Conservation (phyloP, 1,140 invertebrate genomes). For the Drosophila burlai region DNA sequence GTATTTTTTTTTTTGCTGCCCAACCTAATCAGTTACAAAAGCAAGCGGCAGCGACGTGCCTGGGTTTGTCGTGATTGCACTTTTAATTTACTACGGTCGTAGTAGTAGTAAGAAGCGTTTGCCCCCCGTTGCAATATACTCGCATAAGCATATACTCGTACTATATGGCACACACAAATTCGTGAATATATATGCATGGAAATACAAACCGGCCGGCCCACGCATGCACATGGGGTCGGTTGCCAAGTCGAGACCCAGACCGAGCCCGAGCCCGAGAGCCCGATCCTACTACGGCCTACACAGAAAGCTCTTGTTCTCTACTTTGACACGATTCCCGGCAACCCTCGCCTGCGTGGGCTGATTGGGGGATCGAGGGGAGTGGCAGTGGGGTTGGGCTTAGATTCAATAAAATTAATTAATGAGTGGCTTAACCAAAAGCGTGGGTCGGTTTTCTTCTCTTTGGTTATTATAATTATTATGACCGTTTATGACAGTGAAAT, state of each 20-base stretch:
- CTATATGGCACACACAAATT: conserved; percentile 19
- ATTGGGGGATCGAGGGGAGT: conserved; percentile 9
- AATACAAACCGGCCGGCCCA: conserved; percentile 70
- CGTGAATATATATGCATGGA: conserved; percentile 14
- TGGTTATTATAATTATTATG: conserved; percentile 27
- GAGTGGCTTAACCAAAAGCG: conserved; percentile 24
- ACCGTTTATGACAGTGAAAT: background rate
- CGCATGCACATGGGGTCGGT: conserved; percentile 60
- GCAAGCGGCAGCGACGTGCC: conserved; percentile 58
- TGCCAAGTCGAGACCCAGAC: conserved; percentile 13
- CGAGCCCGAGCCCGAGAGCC: conserved; percentile 10
- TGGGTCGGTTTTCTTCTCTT: conserved; percentile 27
- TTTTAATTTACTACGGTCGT: conserved; percentile 70
- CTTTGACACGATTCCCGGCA: conserved; percentile 55
- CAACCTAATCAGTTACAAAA: conserved; percentile 75
- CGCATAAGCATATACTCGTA: conserved; percentile 17
- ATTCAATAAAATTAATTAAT: conserved; percentile 78
- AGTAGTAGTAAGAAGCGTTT: conserved; percentile 41
- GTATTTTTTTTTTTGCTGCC: conserved; percentile 37
- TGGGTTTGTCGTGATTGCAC: conserved; percentile 74
- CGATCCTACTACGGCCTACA: conserved; percentile 47
- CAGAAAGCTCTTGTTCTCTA: conserved; percentile 45
- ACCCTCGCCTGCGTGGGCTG: conserved; percentile 17
- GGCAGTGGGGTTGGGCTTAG: conserved; percentile 26
- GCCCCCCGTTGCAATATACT: conserved; percentile 20